A percentile compares a stretch with the other conserved stretches of the same genome.
phyloP scores from a whole-genome alignment of 2,888 invertebrate genomes.

The Drosophila longiperda region DNA sequence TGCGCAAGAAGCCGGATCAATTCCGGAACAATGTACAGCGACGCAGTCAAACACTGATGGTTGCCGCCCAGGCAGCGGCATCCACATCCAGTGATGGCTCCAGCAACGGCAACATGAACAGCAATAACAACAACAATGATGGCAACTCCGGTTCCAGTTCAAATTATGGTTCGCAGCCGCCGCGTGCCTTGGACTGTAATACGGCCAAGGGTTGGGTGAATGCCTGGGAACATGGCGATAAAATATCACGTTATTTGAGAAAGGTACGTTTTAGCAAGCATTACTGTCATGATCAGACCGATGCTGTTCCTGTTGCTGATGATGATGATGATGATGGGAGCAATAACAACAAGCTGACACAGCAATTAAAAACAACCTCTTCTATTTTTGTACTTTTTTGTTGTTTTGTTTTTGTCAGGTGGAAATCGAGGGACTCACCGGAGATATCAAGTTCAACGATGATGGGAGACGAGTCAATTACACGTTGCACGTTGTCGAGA shows the following conservation, averaged over 20 bases:
- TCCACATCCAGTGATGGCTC: conserved; percentile 78
- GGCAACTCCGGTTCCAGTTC: conserved; percentile 32
- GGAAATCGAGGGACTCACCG: conserved; percentile 95
- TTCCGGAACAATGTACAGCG: conserved; percentile 90
- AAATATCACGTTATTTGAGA: conserved; percentile 93
- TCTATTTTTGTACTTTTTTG: background rate
- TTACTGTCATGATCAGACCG: conserved; percentile 53
- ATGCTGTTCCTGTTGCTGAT: conserved; percentile 4
- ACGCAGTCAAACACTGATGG: conserved; percentile 87
- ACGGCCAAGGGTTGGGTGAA: conserved; percentile 93
- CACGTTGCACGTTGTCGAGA: conserved; percentile 95
- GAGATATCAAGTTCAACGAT: conserved; percentile 95
- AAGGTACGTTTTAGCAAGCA: conserved; percentile 84
- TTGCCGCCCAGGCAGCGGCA: conserved; percentile 72
- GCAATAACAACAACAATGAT: conserved; percentile 13
- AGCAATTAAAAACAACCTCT: conserved; percentile 68
- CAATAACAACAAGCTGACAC: conserved; percentile 45
- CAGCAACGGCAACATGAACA: conserved; percentile 45
- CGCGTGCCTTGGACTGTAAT: conserved; percentile 91
- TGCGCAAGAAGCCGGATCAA: conserved; percentile 93
- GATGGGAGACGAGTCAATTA: conserved; percentile 95
- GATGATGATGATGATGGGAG: conserved; percentile 23
- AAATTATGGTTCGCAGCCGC: conserved; percentile 64
- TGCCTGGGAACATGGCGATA: conserved; percentile 96
- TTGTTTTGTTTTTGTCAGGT: conserved; percentile 88